Base-by-base conservation (phyloP, 2,113 vertebrate genomes). In the Xiphophorus maculatus region DNA sequence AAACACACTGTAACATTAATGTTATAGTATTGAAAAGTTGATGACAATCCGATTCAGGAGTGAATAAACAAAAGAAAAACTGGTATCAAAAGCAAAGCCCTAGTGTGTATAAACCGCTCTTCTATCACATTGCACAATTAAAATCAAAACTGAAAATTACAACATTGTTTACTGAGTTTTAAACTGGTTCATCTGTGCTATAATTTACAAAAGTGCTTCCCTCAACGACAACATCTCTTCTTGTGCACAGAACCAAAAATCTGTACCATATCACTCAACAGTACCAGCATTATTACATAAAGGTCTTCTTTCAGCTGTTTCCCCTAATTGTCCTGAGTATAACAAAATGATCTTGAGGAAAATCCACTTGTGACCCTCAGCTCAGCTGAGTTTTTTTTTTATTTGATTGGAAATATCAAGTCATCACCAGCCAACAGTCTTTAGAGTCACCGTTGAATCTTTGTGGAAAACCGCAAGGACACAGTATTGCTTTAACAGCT, bases 401-500 rank as follows among this genome's bases (percentile, higher is more conserved):
- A 28, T 73, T 74, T 58, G 22, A 78, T 85, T 73, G 27, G n/a
- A 73, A 73, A 69, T 51, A 78, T 88, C 83, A 86, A 79, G 83
- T 87, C 76, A 77, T 87, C 73, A 66, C 70, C 63, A 87, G 79
- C 79, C 83, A 76, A 80, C 88, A 82, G 86, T 84, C 79, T 83
- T 71, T 63, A 69, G 51, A 77, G 85, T 83, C 77, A 42, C 79
- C 71, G 76, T 65, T 27, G 67, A 72, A 76, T 76, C 68, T 82
- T 76, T 81, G 75, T 79, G 71, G 63, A 77, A 75, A 89, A 73
- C 76, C 54, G 76, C 71, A 33, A 71, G 79, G 74, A 81, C 74
- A 87, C 74, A 86, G 81, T 93, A 93, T 93, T 93, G 93, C 91
- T 93, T 92, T 84, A 82, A 81, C 78, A 83, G 78, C 81, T 86